Evolutionary conservation across 37 sponge, comb jelly and placozoan genomes (phyloP), one percentile per base, ranked within the genome.

Genomic region (Cliona cf. orientalis): DNA sequence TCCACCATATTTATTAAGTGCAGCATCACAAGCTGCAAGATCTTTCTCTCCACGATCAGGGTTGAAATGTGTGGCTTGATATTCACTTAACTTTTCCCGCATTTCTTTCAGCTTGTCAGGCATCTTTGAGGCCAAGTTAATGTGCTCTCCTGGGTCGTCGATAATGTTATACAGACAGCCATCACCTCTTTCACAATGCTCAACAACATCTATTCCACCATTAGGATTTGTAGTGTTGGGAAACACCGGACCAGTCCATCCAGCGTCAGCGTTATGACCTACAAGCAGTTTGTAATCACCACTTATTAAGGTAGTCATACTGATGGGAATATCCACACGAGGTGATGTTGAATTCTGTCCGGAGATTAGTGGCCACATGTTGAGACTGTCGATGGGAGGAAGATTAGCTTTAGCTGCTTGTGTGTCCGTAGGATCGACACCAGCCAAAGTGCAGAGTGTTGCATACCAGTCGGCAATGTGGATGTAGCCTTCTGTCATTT

Each of bases 371-470:
- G n/a, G n/a, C n/a, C n/a, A n/a, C 53, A 49, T 49, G 53, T 49
- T 49, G 53, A 21, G 28, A 12, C 40, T 34, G 72, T 39, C 72
- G 60, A 61, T 58, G 66, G 71, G 81, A 67, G 81, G 81, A n/a
- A 80, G 81, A 6, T 70, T 70, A 5, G 70, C 71, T 39, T 42
- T 31, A 46, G 58, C 72, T 21, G 83, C 71, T 72, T 29, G 5
- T 25, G 26, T 73, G 43, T 81, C 83, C 25, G 58, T 46, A 5
- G 58, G 72, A 72, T 70, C 71, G 14, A 81, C 87, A 3, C 75
- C 79, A 25, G 86, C 86, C n/a, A 85, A n/a, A n/a, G n/a, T n/a
- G n/a, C n/a, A n/a, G n/a, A 86, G 58, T 25, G 87, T 86, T 4
- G 74, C 73, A 53, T 80, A 86, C 80, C 80, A 79, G 60, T 86